A percentile compares a stretch with the other conserved stretches of the same genome.
These are phyloP conservation scores for Margarornis squamiger DNA, from an alignment of 2,797 vertebrate genomes.

Conservation along the genomic window DNA sequence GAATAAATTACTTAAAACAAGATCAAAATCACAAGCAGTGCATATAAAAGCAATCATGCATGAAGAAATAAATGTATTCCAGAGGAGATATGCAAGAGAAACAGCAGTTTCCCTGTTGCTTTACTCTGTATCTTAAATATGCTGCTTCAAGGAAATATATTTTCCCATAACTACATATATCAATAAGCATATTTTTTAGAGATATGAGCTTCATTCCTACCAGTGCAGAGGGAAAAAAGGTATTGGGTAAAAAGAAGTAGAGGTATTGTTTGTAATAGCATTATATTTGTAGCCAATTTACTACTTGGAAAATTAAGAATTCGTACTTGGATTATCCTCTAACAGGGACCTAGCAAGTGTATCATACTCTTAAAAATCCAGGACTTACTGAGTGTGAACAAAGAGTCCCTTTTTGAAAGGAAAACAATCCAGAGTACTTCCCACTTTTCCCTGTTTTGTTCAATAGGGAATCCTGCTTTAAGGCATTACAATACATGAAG, in stretches of 20 bases:
- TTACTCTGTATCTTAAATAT: not conserved
- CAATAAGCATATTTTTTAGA: not conserved
- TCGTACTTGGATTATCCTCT: not conserved
- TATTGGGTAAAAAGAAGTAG: not conserved
- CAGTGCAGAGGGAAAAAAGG: not conserved
- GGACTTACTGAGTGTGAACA: not conserved
- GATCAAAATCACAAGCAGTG: not conserved
- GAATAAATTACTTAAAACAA: slow-evolving; percentile 34
- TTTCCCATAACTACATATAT: not conserved
- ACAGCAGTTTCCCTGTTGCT: not conserved
- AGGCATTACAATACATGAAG: not conserved
- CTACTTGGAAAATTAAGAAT: not conserved
- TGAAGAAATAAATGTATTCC: not conserved
- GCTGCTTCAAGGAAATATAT: not conserved
- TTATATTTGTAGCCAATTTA: not conserved
- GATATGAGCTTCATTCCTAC: not conserved
- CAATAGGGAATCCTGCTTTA: not conserved
- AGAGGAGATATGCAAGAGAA: not conserved
- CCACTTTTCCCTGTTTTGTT: not conserved
- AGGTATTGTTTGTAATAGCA: not conserved
- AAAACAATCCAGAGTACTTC: not conserved
- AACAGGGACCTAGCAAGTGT: not conserved
- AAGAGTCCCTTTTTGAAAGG: not conserved
- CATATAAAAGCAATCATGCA: not conserved
- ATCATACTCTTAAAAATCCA: not conserved